Evolutionary conservation across 2,888 invertebrate species (phyloP), one percentile per base, ranked within the genome.

Genomic region (Micropterix aruncella): DNA sequence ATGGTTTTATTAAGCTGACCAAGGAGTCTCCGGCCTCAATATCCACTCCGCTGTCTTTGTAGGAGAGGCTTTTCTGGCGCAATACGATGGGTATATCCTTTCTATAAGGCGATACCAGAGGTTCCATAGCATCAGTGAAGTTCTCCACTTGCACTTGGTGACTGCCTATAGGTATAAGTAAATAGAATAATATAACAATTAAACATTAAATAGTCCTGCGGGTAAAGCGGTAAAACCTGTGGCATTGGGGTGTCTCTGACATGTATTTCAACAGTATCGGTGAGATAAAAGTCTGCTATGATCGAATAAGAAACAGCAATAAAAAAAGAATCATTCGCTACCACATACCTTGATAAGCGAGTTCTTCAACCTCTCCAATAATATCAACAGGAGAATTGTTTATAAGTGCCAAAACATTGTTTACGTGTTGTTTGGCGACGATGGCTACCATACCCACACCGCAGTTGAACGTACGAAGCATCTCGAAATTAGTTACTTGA

Each of bases 391-490:
- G 49, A 1, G 52, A 61, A 17, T 48, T 45, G 0, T 47, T 18
- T 1, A 69, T 62, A 0, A 53, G 40, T 0, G 55, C 58, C 5
- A 68, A 46, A 41, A 76, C 55, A 42, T 67, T 65, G 0, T 71
- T 60, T 48, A 74, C 74, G 19, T 80, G 58, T n/a, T 68, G 59
- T 2, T 75, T 68, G 12, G 76, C 75, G 5, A 86, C 83, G 37
- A 97, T 74, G 40, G 92, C 61, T 16, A 91, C 74, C 64, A 87
- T 83, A 0, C 97, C 97, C 38, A 97, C 74, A 1, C 97, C 97
- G 64, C 95, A 96, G 67, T 99, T 99, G 63, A 96, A 93, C 0
- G 93, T 92, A 41, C 83, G 73, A 12, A 91, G 69, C 83, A 99
- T 80, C 59, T 94, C 90, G 45, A 70, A 63, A 55, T 84, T 79